Percentiles rank a stretch among this genome's conserved stretches.
These are phyloP conservation scores for Calephelis virginiensis DNA, from an alignment of 1,140 invertebrate genomes.

Conservation along the genomic window DNA sequence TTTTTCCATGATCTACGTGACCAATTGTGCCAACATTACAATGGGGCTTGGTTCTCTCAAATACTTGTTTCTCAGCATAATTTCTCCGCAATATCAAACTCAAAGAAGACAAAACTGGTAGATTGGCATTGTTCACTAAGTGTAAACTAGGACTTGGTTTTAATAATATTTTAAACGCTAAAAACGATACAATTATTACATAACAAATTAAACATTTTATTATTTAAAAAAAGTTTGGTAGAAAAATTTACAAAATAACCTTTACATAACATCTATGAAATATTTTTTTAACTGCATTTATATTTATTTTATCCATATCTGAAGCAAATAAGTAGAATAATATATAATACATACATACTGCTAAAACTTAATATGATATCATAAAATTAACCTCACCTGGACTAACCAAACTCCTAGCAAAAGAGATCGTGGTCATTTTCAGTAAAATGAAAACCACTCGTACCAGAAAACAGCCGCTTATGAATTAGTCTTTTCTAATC, in stretches of 20 bases:
- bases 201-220: neutral
- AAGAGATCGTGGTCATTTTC: conserved; percentile 66
- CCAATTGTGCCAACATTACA: conserved; percentile 99
- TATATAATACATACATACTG: conserved; percentile 13
- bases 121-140: conserved; percentile 37
- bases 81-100: conserved; percentile 64
- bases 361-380: neutral
- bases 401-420: conserved; percentile 74
- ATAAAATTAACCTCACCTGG: conserved; percentile 51
- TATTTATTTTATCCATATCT: neutral
- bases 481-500: neutral
- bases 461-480: neutral
- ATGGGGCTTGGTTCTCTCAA: conserved; percentile 92
- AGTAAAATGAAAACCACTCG: conserved; percentile 24
- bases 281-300: neutral
- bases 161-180: conserved; percentile 62
- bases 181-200: conserved; percentile 28
- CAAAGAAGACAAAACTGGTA: conserved; percentile 52
- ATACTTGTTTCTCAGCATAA: conserved; percentile 88
- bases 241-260: neutral
- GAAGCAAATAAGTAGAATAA: neutral
- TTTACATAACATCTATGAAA: conserved; percentile 2
- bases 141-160: conserved; percentile 57
- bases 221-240: neutral
- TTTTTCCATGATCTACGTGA: conserved; percentile 99